Base-by-base conservation (phyloP, 2,888 invertebrate genomes). In the Teleiodes luculella region DNA sequence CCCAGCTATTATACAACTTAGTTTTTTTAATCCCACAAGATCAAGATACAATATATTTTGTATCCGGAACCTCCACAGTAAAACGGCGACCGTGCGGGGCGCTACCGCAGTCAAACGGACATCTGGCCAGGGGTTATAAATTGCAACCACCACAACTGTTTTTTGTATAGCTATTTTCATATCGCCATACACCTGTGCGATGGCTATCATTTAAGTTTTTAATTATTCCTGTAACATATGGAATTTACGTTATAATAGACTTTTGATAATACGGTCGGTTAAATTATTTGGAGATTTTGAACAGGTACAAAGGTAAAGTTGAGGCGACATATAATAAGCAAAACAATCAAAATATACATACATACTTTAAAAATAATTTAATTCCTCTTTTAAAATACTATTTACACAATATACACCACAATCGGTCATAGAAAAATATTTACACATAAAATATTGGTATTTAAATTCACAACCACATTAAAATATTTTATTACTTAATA, bases 121-220 rank as follows among this genome's bases (percentile, higher is more conserved):
- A 68, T 64, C 63, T 65, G 70, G 66, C 54, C 64, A 56, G 52
- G 52, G 54, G 45, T 54, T 18, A 47, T 66, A 67, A 67, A 68
- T 62, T 62, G 64, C 60, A 47, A 57, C 57, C 60, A 57, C 59
- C 55, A 53, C 13, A 28, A 43, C 28, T 43, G 24, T 28, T 43
- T 43, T 33, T 28, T 43, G 24, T 43, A 28, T 28, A 13, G 43
- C 24, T 53, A 46, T 60, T 54, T 52, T 52, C 51, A 52, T 37
- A 37, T 11, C 2, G 33, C 45, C 56, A 59, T 62, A 69, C 80
- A 81, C 81, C 80, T 80, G 80, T 78, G 68, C 66, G 70, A 74
- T 76, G 62, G 50, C 62, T 71, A 79, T 78, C 73, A 51, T 46
- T 56, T 28, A 66, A 49, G 70, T 13, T n/a, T 10, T 24, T 43